phyloP scores from a whole-genome alignment of 2,888 invertebrate genomes.

The Eulithis testata region DNA sequence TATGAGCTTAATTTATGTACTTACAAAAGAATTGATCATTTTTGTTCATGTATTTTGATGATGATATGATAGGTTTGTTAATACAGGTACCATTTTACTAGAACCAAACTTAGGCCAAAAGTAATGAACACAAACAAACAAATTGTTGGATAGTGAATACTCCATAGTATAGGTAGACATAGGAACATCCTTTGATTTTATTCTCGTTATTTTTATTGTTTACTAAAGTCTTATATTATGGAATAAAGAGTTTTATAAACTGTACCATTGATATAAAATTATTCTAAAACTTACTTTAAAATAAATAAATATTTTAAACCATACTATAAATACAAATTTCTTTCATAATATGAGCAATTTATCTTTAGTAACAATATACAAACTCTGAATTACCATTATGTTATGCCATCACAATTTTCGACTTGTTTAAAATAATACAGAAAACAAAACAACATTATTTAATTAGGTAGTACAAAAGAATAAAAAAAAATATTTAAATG shows the following conservation, averaged over 20 bases:
- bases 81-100: constrained; percentile 10
- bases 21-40: constrained; percentile 1
- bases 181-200: constrained; percentile 23
- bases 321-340: constrained; percentile 27
- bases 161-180: constrained; percentile 9
- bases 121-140: constrained; percentile 10
- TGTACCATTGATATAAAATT: constrained; percentile 37
- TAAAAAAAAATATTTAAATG: constrained; percentile 23
- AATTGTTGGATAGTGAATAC: neutral
- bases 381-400: constrained; percentile 24
- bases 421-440: constrained; percentile 17
- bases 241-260: constrained; percentile 34
- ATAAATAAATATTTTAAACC: constrained; percentile 38
- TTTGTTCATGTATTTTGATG: constrained; percentile 7
- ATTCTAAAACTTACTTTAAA: constrained; percentile 40
- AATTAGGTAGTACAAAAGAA: constrained; percentile 20
- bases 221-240: constrained; percentile 30
- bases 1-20: constrained; percentile 13
- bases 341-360: constrained; percentile 29
- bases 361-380: constrained; percentile 22
- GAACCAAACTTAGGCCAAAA: constrained; percentile 16
- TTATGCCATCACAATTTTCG: constrained; percentile 15
- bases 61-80: constrained; percentile 17
- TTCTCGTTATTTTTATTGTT: constrained; percentile 26
- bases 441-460: constrained; percentile 17